Base-by-base conservation (phyloP, 2,113 vertebrate genomes). In the Panthera uncia region DNA sequence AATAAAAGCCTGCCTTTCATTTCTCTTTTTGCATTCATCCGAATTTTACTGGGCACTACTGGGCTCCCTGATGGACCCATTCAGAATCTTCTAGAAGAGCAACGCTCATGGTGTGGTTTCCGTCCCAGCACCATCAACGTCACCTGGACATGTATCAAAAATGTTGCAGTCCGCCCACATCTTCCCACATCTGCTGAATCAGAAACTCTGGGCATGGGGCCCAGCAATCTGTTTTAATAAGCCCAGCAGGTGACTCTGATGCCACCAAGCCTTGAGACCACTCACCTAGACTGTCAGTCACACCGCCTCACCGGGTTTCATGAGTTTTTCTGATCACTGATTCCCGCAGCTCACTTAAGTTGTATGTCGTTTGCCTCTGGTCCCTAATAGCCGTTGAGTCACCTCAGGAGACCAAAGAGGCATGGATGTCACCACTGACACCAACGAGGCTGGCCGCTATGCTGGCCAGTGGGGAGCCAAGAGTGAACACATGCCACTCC, bases 331-430 rank as follows among this genome's bases (percentile, higher is more conserved):
- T 80, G 61, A 52, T 25, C 33, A 45, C 33, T 16, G 73, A 41
- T 71, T 79, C 63, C 89, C n/a, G 57, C 15, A 25, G 89, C 33
- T 45, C 45, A 81, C 25, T 81, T 85, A 79, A 4, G 21, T 50
- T n/a, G 10, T 45, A 11, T 31, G 29, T 69, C 68, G 61, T 50
- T 36, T 57, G 31, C 63, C 65, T 96, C 86, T 93, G 95, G 74
- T 94, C n/a, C 31, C n/a, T 68, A 63, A 83, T 83, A 89, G 55
- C 27, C 73, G 45, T 52, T 69, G 52, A 74, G 89, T 96, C 89
- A 57, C 76, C 36, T 91, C 79, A 65, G 50, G 14, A 61, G 83
- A 65, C 83, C 29, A 48, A 89, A 79, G 48, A 84, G 31, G 29
- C 66, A 31, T 71, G 5, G 61, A 79, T 31, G 66, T 68, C 19